A percentile compares a stretch with the other conserved stretches of the same genome.
These are phyloP conservation scores for Argya squamiceps DNA, from an alignment of 2,797 vertebrate genomes.

Conservation along the genomic window DNA sequence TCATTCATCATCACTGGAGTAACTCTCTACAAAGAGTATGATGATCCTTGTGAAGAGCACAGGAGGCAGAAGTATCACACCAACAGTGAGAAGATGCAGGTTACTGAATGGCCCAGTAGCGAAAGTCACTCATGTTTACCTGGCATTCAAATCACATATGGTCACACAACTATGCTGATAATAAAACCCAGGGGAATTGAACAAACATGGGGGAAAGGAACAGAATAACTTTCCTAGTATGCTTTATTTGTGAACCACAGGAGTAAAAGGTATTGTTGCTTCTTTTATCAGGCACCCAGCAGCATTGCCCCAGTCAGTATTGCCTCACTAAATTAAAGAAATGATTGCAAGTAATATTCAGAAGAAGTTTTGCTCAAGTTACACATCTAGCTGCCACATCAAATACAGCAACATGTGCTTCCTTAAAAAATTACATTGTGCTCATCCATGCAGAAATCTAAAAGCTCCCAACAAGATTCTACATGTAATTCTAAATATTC, in stretches of 20 bases:
- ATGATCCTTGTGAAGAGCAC: neutral
- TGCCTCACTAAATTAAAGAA: neutral
- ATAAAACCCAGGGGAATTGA: neutral
- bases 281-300: neutral
- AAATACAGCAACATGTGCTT: neutral
- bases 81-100: neutral
- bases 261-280: neutral
- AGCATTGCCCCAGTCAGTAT: neutral
- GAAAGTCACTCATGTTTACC: neutral
- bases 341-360: neutral
- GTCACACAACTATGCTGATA: neutral
- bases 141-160: neutral
- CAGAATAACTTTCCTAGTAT: neutral
- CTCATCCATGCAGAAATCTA: neutral
- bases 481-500: neutral
- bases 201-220: neutral
- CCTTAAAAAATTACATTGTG: neutral
- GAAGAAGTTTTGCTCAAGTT: neutral
- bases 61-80: neutral
- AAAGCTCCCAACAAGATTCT: neutral
- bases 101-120: neutral
- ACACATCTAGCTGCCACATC: neutral
- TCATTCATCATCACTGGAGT: neutral
- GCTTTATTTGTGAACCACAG: neutral
- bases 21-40: neutral